These are phyloP conservation scores for Micronycteris hirsuta DNA, from an alignment of 2,113 vertebrate genomes.

Conservation along the genomic window DNA sequence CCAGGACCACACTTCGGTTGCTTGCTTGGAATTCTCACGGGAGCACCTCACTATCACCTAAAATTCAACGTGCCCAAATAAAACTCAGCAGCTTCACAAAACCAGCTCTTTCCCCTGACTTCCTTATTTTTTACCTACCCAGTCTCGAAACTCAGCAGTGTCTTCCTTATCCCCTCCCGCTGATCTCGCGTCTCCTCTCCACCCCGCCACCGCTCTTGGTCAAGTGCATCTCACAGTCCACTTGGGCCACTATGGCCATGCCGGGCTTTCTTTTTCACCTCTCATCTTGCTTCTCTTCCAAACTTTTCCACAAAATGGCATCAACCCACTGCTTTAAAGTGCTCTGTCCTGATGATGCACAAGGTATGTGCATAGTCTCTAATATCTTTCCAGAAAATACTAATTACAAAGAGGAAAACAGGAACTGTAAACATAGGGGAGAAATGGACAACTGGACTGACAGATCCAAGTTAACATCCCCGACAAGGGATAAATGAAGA, in stretches of 20 bases:
- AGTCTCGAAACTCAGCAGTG: neutral
- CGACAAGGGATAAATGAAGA: neutral
- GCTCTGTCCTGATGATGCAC: neutral
- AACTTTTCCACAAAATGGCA: neutral
- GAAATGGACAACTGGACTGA: neutral
- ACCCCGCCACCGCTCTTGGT: neutral
- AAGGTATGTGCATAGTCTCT: neutral
- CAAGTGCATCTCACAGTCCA: neutral
- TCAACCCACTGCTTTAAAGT: neutral
- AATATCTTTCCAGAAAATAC: neutral
- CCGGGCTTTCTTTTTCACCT: neutral
- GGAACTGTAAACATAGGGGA: neutral
- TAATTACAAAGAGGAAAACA: neutral
- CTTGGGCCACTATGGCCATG: neutral
- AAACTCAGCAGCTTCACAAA: neutral
- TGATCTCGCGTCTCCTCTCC: neutral
- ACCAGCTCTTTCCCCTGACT: neutral
- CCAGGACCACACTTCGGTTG: neutral
- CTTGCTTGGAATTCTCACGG: neutral
- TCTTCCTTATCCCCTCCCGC: neutral
- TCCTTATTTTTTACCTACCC: neutral
- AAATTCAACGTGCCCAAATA: neutral
- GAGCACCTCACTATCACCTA: neutral
- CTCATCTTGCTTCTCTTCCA: neutral
- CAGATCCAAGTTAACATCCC: neutral